These are phyloP conservation scores for Astur gentilis DNA, from an alignment of 2,113 vertebrate species.

Conservation along the genomic window DNA sequence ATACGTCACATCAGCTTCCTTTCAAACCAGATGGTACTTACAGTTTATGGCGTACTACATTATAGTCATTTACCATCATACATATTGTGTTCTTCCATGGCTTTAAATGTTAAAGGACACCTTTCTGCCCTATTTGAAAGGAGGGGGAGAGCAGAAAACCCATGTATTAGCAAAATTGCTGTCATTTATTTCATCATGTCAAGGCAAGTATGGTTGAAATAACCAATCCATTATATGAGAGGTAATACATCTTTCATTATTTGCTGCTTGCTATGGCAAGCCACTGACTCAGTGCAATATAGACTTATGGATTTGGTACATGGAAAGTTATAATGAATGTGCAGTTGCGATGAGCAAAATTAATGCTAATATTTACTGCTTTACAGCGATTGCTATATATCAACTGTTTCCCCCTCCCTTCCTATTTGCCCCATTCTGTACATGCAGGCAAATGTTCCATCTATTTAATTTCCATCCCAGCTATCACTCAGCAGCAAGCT, in stretches of 20 bases:
- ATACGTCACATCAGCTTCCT: conserved; percentile 18
- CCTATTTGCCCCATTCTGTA: background rate
- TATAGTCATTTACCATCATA: conserved; percentile 30
- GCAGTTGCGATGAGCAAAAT: background rate
- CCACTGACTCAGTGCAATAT: background rate
- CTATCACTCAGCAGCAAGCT: background rate
- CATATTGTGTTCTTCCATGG: background rate
- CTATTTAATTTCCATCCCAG: background rate
- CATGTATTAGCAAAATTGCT: conserved; percentile 56
- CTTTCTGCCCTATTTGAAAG: conserved; percentile 11
- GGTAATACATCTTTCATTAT: conserved; percentile 24
- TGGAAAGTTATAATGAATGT: background rate
- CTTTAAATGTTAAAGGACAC: conserved; percentile 40
- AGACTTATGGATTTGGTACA: background rate
- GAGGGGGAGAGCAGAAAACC: background rate
- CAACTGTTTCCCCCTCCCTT: background rate
- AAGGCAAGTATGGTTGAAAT: conserved; percentile 2
- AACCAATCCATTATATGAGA: conserved; percentile 20
- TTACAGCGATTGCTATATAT: background rate
- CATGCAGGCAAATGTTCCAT: background rate
- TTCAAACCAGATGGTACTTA: conserved; percentile 42
- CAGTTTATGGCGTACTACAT: conserved; percentile 37
- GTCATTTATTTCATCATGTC: conserved; percentile 50
- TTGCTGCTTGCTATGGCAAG: conserved; percentile 20
- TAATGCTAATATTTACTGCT: conserved; percentile 24